Conservation (phyloP, 2,888 invertebrate genomes). For the Ernsta delagoae region DNA sequence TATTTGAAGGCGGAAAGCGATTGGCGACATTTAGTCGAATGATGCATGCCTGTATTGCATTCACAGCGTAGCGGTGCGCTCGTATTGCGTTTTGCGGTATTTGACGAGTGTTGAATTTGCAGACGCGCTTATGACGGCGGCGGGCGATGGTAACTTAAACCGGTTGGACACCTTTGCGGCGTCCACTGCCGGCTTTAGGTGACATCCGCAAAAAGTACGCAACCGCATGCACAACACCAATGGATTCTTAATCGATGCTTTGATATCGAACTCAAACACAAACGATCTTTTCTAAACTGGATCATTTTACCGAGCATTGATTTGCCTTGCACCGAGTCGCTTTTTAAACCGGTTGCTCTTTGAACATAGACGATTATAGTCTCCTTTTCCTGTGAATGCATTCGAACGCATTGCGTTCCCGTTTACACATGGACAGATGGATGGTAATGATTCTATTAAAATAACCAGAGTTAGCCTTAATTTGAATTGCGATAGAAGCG, state of each 20-base stretch:
- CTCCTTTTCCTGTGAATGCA: conserved; percentile 45
- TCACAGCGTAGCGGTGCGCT: conserved; percentile 57
- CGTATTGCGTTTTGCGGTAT: conserved; percentile 70
- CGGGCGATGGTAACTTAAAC: conserved; percentile 74
- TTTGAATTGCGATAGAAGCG: conserved; percentile 38
- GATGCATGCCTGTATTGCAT: conserved; percentile 51
- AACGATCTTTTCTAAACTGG: conserved; percentile 59
- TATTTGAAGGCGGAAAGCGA: conserved; percentile 38
- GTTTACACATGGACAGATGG: conserved; percentile 55
- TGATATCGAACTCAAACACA: conserved; percentile 52
- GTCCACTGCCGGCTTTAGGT: conserved; percentile 74
- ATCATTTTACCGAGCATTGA: conserved; percentile 68
- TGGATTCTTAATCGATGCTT: conserved; percentile 67
- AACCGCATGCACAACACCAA: conserved; percentile 71
- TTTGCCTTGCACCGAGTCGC: conserved; percentile 58
- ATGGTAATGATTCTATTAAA: conserved; percentile 49
- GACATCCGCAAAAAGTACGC: conserved; percentile 81
- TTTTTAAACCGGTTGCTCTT: conserved; percentile 68
- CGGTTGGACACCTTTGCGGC: conserved; percentile 63
- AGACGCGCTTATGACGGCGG: conserved; percentile 77
- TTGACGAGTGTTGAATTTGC: conserved; percentile 81
- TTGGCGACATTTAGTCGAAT: conserved; percentile 51
- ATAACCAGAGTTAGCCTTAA: conserved; percentile 41
- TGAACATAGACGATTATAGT: conserved; percentile 57
- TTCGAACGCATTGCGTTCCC: conserved; percentile 53